A percentile compares a stretch with the other conserved stretches of the same genome.
Evolutionary conservation across 2,797 vertebrate species (phyloP).

Genomic region (Iguana delicatissima): DNA sequence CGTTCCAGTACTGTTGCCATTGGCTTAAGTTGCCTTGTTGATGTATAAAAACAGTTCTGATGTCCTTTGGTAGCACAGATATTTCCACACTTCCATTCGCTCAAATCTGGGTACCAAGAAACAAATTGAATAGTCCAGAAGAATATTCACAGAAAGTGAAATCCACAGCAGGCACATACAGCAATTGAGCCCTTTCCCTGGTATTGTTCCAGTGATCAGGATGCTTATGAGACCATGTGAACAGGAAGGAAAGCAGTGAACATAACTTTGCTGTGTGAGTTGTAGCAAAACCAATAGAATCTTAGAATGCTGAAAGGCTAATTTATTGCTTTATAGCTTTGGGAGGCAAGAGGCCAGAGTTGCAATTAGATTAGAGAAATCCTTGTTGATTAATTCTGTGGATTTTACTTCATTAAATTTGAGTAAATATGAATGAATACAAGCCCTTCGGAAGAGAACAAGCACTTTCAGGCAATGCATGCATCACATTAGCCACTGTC

Average conservation of each 20-base stretch:
- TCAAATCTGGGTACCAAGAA: not conserved
- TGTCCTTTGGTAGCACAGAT: not conserved
- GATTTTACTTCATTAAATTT: not conserved
- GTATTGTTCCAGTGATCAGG: not conserved
- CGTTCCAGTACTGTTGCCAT: not conserved
- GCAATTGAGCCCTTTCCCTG: not conserved
- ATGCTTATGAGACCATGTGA: not conserved
- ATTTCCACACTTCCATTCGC: not conserved
- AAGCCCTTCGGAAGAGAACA: not conserved
- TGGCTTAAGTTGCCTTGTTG: too few species aligned
- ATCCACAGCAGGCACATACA: not conserved
- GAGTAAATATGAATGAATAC: not conserved
- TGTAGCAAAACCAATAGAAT: not conserved
- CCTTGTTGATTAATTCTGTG: not conserved
- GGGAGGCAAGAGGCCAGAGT: not conserved
- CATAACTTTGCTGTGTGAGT: not conserved
- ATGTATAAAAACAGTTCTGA: not conserved
- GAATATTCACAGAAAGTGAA: not conserved
- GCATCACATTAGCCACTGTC: not conserved
- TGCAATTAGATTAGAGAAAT: not conserved
- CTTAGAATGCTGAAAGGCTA: not conserved
- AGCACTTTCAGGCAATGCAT: too few species aligned
- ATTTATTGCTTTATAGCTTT: not conserved
- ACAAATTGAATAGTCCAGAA: not conserved
- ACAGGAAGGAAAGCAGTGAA: not conserved